Evolutionary conservation across 1,140 invertebrate species (phyloP), one percentile per base, ranked within the genome.

Genomic region (Leptinotarsa lineolata): DNA sequence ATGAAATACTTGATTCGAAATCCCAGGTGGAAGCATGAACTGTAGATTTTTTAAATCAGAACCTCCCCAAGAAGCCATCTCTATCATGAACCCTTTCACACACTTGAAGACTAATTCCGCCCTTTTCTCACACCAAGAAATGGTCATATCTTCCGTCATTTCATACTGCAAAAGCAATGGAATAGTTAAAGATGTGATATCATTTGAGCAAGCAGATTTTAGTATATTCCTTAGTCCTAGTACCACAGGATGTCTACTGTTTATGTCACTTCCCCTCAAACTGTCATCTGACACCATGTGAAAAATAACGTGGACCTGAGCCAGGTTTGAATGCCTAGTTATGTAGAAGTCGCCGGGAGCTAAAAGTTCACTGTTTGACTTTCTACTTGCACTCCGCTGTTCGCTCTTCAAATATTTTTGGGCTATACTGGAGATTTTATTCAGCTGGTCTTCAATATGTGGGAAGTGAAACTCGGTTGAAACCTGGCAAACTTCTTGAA

Each of bases 11-110:
- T 94, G 92, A 77, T 94, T 93, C 2, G 94, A 94, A 82, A 95
- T 93, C 76, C 91, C 92, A 86, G 91, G 89, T 22, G 94, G 93
- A 13, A 95, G 90, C 69, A 95, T 84, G 85, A 95, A 95, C 84
- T 95, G 93, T 58, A 95, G 88, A 84, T 94, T 97, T 82, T 94
- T 92, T 30, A 97, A 89, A 83, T 97, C 94, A 15, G 95, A 93
- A 20, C 95, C 95, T 73, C 95, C 95, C 91, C 91, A 94, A 1
- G 93, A 95, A 6, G 95, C 92, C 89, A 97, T 97, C 88, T 99
- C 97, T 84, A 99, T 98, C 95, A 99, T 97, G 84, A 99, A 99
- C 1, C 97, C 98, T 89, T 99, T 99, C 20, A 98, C 93, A 87
- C 97, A 99, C 86, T 99, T 99, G 80, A 98, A 96, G 72, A 99